phyloP scores from a whole-genome alignment of 2,113 vertebrate genomes.

The Eolophus roseicapilla region DNA sequence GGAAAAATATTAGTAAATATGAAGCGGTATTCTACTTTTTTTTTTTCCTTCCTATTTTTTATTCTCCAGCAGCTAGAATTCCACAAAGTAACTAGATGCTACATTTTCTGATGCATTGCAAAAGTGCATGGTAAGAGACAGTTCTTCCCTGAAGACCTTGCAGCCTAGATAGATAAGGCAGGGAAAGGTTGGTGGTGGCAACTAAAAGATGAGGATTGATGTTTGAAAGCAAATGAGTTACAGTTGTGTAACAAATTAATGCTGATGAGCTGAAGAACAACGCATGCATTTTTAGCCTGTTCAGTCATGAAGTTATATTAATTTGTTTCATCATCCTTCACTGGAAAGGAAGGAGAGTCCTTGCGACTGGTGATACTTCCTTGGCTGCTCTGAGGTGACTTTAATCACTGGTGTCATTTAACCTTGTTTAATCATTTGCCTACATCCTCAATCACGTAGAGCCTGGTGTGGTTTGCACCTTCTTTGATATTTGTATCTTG shows the following conservation, averaged over 20 bases:
- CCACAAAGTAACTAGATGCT: neutral
- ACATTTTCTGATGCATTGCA: neutral
- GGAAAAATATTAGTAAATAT: neutral
- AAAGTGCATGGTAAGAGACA: neutral
- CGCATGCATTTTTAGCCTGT: neutral
- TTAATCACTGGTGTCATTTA: neutral
- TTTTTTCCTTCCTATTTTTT: neutral
- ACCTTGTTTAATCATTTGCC: neutral
- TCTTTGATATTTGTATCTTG: neutral
- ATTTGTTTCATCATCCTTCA: neutral
- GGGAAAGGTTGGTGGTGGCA: neutral
- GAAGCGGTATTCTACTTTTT: neutral
- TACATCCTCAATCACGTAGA: rapidly evolving
- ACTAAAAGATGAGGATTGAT: neutral
- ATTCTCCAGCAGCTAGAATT: neutral
- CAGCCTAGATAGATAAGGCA: neutral
- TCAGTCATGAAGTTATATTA: neutral
- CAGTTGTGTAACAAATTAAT: neutral
- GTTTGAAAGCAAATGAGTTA: neutral
- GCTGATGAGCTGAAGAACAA: neutral
- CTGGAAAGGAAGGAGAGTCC: neutral
- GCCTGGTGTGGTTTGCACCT: neutral
- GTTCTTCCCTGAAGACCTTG: neutral
- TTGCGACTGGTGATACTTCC: neutral
- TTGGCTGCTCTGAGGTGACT: neutral